Evolutionary conservation across 2,113 vertebrate genomes (phyloP).

Genomic region (Actenoides lindsayi): DNA sequence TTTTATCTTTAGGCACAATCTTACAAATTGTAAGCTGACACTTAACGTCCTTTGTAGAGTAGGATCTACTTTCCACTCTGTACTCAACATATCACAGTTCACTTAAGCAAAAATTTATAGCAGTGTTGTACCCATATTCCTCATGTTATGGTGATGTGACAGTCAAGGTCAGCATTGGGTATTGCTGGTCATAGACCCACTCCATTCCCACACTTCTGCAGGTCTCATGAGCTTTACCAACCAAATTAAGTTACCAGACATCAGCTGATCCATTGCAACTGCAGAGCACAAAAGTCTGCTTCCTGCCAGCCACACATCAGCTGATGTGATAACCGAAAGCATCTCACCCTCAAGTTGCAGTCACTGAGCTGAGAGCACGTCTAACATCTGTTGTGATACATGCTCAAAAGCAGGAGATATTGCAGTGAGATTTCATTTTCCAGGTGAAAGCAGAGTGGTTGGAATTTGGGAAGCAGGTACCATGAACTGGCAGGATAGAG

Average conservation of each 20-base stretch:
- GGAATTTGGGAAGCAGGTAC: not conserved
- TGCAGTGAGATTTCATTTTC: not conserved
- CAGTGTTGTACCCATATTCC: not conserved
- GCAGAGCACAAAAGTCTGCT: not conserved
- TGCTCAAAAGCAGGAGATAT: not conserved
- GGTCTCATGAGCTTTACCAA: not conserved
- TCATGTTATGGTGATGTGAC: not conserved
- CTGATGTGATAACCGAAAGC: not conserved
- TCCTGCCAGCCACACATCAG: not conserved
- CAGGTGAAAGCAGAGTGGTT: not conserved
- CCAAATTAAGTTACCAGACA: not conserved
- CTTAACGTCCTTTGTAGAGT: not conserved
- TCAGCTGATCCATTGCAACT: slow-evolving; percentile 13
- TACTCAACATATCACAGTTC: not conserved
- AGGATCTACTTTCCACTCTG: not conserved
- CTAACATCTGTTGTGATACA: not conserved
- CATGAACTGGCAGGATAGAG: accelerated
- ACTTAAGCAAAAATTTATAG: not conserved
- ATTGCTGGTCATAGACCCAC: not conserved
- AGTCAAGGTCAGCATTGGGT: not conserved
- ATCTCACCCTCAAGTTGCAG: not conserved
- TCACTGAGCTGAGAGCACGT: not conserved
- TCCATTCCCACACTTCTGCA: not conserved
- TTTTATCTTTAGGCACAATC: not conserved
- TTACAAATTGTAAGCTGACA: not conserved